Base-by-base conservation (phyloP, 1,140 invertebrate species). In the Panulirus ornatus region DNA sequence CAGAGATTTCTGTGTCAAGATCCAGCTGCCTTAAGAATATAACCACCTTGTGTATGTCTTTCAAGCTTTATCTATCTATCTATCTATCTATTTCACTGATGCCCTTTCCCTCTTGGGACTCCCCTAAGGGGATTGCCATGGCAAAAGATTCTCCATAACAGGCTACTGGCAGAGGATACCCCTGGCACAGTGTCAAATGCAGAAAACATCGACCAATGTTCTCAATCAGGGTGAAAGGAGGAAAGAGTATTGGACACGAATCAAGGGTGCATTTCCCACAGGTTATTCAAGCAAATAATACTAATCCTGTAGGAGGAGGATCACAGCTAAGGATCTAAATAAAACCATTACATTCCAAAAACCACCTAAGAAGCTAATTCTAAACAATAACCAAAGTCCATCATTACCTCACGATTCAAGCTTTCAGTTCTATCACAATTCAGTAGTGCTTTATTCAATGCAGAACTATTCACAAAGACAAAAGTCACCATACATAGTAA, bases 321-420 rank as follows among this genome's bases (percentile, higher is more conserved):
- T 6, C n/a, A 27, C n/a, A 66, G 58, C 58, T 27, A 63, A 30
- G 27, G 58, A 30, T 66, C 6, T 30, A 66, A 66, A 66, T 27
- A 2, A 66, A n/a, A n/a, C n/a, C n/a, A n/a, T 66, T 30, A 22
- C 54, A 66, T 3, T 66, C 58, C 58, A 0, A 66, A 66, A 66
- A 66, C 58, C 58, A 66, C 16, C 27, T 34, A 22, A 22, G 58
- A 22, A 9, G 1, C 0, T 30, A 66, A 66, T 30, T 6, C 58
- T 66, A 5, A 30, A 66, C 27, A 66, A 66, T 30, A 5, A 66
- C 58, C n/a, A 66, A 6, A 6, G 44, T 47, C 5, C 14, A 16
- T 66, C n/a, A 66, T 66, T 66, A 3, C 58, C 58, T 66, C 58
- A 66, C 58, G 58, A 66, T 66, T 66, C 58, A 66, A 66, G 27